Evolutionary conservation across 2,888 invertebrate species (phyloP).

Genomic region (Sclerodermus sp.): DNA sequence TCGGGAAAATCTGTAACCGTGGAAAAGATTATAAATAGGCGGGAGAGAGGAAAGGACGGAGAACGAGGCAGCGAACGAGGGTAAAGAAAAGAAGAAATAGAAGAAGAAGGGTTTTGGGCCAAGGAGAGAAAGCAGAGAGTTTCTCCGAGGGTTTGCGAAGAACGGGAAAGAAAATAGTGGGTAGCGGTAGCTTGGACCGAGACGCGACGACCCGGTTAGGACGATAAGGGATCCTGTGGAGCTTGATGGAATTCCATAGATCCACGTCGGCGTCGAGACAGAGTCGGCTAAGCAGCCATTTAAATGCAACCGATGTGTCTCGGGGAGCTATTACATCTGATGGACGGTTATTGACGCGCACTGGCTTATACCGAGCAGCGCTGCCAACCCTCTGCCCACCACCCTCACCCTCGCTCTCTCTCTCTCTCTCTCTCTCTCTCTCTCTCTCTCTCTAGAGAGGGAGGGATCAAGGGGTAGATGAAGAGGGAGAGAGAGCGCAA

Average conservation of each 20-base stretch:
- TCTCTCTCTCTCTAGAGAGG: constrained; percentile 14
- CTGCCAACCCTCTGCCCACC: constrained; percentile 24
- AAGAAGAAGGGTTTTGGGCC: too few species aligned
- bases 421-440: constrained; percentile 1
- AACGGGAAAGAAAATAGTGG: neutral
- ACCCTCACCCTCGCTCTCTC: constrained; percentile 4
- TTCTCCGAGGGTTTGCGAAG: too few species aligned
- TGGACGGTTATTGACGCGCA: constrained; percentile 59
- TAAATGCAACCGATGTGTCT: constrained; percentile 60
- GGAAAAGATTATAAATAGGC: too few species aligned
- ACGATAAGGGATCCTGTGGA: constrained; percentile 56
- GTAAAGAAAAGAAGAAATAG: too few species aligned
- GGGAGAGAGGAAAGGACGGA: too few species aligned
- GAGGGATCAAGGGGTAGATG: constrained; percentile 3
- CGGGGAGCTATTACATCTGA: constrained; percentile 59
- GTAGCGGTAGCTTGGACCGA: constrained; percentile 14
- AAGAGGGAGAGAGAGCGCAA: constrained; percentile 10
- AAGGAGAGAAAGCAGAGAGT: too few species aligned
- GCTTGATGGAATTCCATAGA: constrained; percentile 59
- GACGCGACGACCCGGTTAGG: constrained; percentile 51
- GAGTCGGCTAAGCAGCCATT: constrained; percentile 59
- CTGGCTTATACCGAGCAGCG: constrained; percentile 54
- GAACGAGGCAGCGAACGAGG: too few species aligned
- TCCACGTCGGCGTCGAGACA: constrained; percentile 58
- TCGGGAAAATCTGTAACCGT: too few species aligned